These are phyloP conservation scores for Numida meleagris DNA, from an alignment of 2,113 vertebrate species.

Conservation along the genomic window DNA sequence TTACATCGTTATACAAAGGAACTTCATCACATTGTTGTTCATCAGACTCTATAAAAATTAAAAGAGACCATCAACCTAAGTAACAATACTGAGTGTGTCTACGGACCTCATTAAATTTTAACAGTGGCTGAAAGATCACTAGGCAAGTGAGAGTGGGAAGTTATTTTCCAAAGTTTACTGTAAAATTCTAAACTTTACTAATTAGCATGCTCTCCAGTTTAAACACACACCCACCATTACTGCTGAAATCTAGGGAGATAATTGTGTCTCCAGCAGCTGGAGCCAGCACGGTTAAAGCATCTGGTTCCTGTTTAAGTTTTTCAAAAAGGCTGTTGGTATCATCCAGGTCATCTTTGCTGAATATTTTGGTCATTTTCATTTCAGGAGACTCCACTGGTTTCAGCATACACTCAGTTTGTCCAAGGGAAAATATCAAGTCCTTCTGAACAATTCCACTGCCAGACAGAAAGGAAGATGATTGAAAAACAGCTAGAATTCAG, in stretches of 20 bases:
- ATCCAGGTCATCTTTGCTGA: constrained; percentile 77
- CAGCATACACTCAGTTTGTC: constrained; percentile 87
- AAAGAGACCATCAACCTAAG: constrained; percentile 71
- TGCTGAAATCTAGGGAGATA: constrained; percentile 90
- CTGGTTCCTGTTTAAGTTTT: constrained; percentile 90
- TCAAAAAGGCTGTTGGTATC: constrained; percentile 86
- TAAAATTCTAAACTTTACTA: constrained; percentile 4
- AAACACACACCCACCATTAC: constrained; percentile 82
- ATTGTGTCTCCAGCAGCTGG: constrained; percentile 94
- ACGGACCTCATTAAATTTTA: constrained; percentile 54
- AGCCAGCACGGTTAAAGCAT: constrained; percentile 91
- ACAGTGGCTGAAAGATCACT: constrained; percentile 8
- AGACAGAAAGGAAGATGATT: constrained; percentile 13
- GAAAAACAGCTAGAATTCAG: background rate
- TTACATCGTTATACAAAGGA: constrained; percentile 95
- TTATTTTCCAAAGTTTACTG: background rate
- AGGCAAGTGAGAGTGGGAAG: background rate
- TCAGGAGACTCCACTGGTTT: constrained; percentile 81
- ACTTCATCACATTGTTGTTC: constrained; percentile 86
- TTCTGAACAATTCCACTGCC: constrained; percentile 93
- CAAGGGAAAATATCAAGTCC: constrained; percentile 91
- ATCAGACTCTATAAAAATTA: constrained; percentile 84
- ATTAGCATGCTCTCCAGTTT: background rate
- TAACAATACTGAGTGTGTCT: constrained; percentile 9
- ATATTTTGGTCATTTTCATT: constrained; percentile 83